Conservation (phyloP, 2,888 invertebrate species). For the Molorchus minor region DNA sequence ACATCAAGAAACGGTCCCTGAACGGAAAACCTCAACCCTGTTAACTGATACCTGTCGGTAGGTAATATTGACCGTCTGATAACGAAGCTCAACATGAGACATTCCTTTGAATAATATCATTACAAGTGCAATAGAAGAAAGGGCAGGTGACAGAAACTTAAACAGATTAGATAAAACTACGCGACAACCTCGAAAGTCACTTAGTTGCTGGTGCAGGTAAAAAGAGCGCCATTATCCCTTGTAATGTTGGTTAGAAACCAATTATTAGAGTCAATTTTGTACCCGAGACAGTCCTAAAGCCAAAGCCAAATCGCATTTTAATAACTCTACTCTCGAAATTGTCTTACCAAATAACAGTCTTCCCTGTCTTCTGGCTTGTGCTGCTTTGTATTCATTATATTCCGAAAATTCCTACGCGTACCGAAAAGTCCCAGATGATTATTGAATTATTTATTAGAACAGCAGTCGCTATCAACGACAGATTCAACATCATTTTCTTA, state of each 20-base stretch:
- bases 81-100: conserved; percentile 15
- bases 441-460: conserved; percentile 4
- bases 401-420: conserved; percentile 9
- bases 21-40: not conserved
- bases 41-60: conserved; percentile 16
- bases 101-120: conserved; percentile 20
- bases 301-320: conserved; percentile 52
- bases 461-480: too few relatives aligned
- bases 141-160: conserved; percentile 25
- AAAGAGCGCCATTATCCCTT: conserved; percentile 42
- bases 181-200: conserved; percentile 27
- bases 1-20: too few relatives aligned
- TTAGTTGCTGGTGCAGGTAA: conserved; percentile 40
- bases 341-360: conserved; percentile 50
- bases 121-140: conserved; percentile 11
- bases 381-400: conserved; percentile 26
- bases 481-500: too few relatives aligned
- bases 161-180: conserved; percentile 22
- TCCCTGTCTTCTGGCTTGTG: conserved; percentile 40
- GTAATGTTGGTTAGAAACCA: conserved; percentile 50
- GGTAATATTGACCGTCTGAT: conserved; percentile 17
- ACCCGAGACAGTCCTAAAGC: conserved; percentile 42
- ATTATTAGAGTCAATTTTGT: conserved; percentile 50
- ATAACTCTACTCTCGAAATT: conserved; percentile 52
- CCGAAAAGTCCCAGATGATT: not conserved